Base-by-base conservation (phyloP, 1,140 invertebrate genomes). In the Hypsibius dujardini region DNA sequence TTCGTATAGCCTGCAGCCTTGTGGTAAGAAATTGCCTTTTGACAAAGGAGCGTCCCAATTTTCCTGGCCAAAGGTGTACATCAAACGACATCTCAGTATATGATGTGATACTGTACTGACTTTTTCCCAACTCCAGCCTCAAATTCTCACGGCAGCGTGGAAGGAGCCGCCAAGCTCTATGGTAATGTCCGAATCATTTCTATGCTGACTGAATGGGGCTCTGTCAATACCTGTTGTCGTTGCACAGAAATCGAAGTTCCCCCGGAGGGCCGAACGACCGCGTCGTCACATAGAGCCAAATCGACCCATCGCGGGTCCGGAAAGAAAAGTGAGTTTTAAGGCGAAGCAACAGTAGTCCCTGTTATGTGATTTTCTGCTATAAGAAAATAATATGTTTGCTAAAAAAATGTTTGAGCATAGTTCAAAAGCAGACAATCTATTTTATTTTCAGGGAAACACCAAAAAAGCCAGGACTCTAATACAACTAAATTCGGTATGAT, bases 51-150 rank as follows among this genome's bases (percentile, higher is more conserved):
- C n/a, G n/a, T n/a, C n/a, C n/a, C n/a, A n/a, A n/a, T n/a, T n/a
- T n/a, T n/a, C n/a, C n/a, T n/a, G n/a, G n/a, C n/a, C n/a, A n/a
- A n/a, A n/a, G n/a, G n/a, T n/a, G n/a, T n/a, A n/a, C n/a, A n/a
- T n/a, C n/a, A 56, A 56, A 56, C 7, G 50, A 56, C 7, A 56
- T 56, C 7, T 56, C 50, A 56, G 50, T 56, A n/a, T n/a, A n/a
- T n/a, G n/a, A n/a, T n/a, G n/a, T n/a, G n/a, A n/a, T n/a, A n/a
- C n/a, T n/a, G n/a, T n/a, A n/a, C n/a, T n/a, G n/a, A n/a, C 50
- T 56, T 56, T 56, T 56, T 56, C 50, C 50, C n/a, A 56, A 7
- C 42, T 67, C 12, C 62, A 67, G 62, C 62, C 42, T 67, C 62
- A 14, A 67, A 67, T 42, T 67, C 42, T 42, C 62, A 67, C 45